Conservation (phyloP, 2,113 vertebrate species). For the Calonectris borealis region DNA sequence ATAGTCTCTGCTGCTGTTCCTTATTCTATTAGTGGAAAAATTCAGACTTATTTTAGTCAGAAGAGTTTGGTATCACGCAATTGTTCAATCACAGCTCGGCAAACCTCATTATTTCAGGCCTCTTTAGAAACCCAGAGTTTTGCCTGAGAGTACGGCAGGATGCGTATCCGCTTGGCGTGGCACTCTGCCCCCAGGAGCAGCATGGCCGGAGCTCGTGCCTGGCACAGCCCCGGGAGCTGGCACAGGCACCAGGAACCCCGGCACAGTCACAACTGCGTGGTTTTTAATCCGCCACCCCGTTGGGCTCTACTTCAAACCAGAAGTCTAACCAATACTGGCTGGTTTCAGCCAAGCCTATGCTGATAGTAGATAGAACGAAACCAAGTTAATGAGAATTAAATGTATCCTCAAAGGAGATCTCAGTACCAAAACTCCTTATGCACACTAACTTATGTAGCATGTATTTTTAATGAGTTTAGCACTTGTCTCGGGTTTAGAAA, state of each 20-base stretch:
- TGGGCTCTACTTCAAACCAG: not conserved
- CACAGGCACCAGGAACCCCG: not conserved
- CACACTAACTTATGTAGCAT: conserved; percentile 11
- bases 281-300: not conserved
- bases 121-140: not conserved
- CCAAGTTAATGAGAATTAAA: conserved; percentile 68
- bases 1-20: not conserved
- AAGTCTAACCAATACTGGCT: not conserved
- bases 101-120: not conserved
- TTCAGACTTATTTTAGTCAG: not conserved
- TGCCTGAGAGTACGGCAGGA: fast-evolving
- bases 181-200: not conserved
- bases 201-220: not conserved
- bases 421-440: conserved; percentile 71
- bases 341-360: conserved; percentile 31
- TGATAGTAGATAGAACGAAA: conserved; percentile 61
- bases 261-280: not conserved
- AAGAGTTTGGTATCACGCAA: not conserved
- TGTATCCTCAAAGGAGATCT: conserved; percentile 30
- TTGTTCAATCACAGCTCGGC: not conserved
- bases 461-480: conserved; percentile 54
- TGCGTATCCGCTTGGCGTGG: fast-evolving
- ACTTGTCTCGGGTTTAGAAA: conserved; percentile 42
- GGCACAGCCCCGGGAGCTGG: not conserved
- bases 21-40: not conserved